phyloP scores from a whole-genome alignment of 1,140 invertebrate genomes.

The Cotesia chilonis region DNA sequence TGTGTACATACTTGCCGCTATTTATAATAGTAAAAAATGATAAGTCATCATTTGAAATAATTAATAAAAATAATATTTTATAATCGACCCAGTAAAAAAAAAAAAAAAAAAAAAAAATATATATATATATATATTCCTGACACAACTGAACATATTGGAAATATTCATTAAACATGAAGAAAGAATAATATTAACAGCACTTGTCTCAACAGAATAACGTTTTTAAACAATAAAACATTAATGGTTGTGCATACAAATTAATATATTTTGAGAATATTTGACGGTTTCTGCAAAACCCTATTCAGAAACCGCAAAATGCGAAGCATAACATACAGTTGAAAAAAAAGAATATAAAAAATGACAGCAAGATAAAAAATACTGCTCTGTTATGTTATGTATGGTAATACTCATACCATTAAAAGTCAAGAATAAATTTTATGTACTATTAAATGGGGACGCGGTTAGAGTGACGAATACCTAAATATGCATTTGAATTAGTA shows the following conservation, averaged over 20 bases:
- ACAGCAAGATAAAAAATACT: too few relatives aligned
- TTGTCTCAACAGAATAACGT: not conserved
- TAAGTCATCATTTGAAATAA: not conserved
- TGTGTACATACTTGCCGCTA: not conserved
- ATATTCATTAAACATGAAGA: not conserved
- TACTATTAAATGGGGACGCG: conserved; percentile 32
- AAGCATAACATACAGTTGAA: conserved; percentile 4
- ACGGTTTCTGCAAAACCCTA: not conserved
- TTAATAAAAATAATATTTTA: not conserved
- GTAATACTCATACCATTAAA: too few relatives aligned
- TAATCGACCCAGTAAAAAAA: not conserved
- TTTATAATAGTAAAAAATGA: not conserved
- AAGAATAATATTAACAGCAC: too few relatives aligned
- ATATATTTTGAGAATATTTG: too few relatives aligned
- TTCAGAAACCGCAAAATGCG: conserved; percentile 3
- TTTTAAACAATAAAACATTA: conserved; percentile 23
- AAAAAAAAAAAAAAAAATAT: not conserved
- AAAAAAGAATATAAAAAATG: not conserved
- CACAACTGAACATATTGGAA: not conserved
- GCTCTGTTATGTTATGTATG: not conserved
- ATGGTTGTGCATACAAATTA: not conserved
- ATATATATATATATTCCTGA: not conserved
- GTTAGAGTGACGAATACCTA: conserved; percentile 38
- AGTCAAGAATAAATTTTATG: conserved; percentile 16
- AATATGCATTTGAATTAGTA: conserved; percentile 30